Evolutionary conservation across 1,140 invertebrate species (phyloP).

Genomic region (Meloidogyne hapla): DNA sequence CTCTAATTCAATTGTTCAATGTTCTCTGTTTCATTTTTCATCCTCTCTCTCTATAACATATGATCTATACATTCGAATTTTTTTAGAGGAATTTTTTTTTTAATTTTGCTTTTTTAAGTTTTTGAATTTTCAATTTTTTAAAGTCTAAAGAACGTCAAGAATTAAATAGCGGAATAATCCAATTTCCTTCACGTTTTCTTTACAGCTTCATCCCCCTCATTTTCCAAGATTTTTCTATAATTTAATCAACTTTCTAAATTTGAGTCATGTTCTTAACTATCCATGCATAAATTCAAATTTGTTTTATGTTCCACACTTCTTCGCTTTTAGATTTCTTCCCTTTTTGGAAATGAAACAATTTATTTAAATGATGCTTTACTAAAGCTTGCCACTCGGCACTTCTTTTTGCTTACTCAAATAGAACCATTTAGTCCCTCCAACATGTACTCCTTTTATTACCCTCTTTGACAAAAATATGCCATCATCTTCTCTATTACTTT

Average conservation of each 20-base stretch:
- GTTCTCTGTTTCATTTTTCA: no score
- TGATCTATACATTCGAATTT: no score
- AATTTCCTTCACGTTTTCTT: background rate
- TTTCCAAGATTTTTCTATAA: background rate
- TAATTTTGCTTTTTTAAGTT: no score
- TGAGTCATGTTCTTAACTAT: background rate
- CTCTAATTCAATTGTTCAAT: no score
- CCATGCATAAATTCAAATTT: background rate
- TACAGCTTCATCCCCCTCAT: background rate
- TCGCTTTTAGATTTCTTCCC: background rate
- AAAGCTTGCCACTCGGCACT: background rate
- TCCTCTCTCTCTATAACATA: no score
- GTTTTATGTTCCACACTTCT: background rate
- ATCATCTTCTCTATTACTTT: background rate
- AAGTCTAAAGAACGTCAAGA: background rate
- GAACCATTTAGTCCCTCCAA: background rate
- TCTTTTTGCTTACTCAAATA: background rate
- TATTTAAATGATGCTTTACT: no score
- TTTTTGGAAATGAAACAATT: background rate
- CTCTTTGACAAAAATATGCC: background rate
- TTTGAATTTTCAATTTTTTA: no score
- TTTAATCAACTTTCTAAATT: background rate
- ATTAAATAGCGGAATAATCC: background rate
- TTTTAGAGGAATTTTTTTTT: no score
- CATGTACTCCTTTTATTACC: background rate